Percentiles rank a stretch among this genome's conserved stretches.
Evolutionary conservation across 1,140 invertebrate genomes (phyloP).

Genomic region (Halesus radiatus): DNA sequence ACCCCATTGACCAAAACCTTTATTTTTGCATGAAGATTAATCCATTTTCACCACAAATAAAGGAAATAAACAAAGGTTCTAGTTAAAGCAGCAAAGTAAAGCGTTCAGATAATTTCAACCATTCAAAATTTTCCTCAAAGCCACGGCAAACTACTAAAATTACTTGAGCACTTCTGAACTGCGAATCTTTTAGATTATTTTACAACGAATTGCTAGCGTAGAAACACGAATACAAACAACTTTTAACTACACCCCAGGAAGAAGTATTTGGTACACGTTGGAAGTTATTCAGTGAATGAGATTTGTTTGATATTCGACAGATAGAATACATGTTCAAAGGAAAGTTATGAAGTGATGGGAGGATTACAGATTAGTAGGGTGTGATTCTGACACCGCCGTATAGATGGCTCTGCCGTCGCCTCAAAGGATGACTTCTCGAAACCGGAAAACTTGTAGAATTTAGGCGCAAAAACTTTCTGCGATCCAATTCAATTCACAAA

Average conservation of each 20-base stretch:
- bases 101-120: too few relatives aligned
- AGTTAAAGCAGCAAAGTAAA: too few relatives aligned
- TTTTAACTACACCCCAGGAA: too few relatives aligned
- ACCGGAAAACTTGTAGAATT: background rate
- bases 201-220: background rate
- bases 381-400: conserved; percentile 38
- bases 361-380: conserved; percentile 44
- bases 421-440: conserved; percentile 11
- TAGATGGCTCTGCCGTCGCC: conserved; percentile 37
- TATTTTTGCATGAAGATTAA: background rate
- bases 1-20: too few relatives aligned
- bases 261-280: background rate
- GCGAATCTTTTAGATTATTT: too few relatives aligned
- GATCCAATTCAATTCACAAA: background rate
- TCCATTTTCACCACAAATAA: too few relatives aligned
- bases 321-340: conserved; percentile 41
- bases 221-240: background rate
- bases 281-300: conserved; percentile 18
- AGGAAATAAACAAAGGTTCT: too few relatives aligned
- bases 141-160: too few relatives aligned
- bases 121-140: too few relatives aligned
- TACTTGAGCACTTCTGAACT: too few relatives aligned
- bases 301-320: conserved; percentile 39
- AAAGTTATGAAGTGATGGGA: conserved; percentile 21
- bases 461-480: background rate